Evolutionary conservation across 1,140 invertebrate genomes (phyloP).

Genomic region (Euura lappo): DNA sequence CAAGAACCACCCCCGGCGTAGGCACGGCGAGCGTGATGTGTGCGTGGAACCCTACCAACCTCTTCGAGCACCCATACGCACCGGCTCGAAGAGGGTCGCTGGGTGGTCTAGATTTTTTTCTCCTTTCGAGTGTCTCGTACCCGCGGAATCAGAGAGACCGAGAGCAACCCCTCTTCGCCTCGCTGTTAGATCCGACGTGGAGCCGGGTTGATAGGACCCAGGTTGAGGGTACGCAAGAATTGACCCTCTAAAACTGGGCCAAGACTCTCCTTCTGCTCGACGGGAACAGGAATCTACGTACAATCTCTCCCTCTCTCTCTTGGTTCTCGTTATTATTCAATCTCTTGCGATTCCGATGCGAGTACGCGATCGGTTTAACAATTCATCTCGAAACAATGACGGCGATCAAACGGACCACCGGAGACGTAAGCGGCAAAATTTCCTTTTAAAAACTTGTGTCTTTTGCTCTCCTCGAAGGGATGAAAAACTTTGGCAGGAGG

Average conservation of each 20-base stretch:
- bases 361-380: neutral
- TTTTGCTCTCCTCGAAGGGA: too few relatives aligned
- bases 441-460: neutral
- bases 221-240: neutral
- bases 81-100: conserved; percentile 43
- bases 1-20: neutral
- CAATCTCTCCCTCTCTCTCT: too few relatives aligned
- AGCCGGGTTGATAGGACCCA: too few relatives aligned
- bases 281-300: neutral
- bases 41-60: conserved; percentile 30
- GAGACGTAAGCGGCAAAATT: neutral
- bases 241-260: neutral
- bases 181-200: neutral
- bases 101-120: conserved; percentile 53
- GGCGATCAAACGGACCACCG: conserved; percentile 1
- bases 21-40: conserved; percentile 5
- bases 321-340: neutral
- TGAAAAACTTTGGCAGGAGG: too few relatives aligned
- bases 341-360: neutral
- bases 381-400: conserved; percentile 1
- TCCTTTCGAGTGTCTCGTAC: conserved; percentile 28
- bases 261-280: neutral
- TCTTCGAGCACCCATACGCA: conserved; percentile 26
- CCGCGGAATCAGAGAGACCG: conserved; percentile 12
- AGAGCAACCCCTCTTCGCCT: neutral